Conservation (phyloP, 2,888 invertebrate species). For the Aleiodes alternator region DNA sequence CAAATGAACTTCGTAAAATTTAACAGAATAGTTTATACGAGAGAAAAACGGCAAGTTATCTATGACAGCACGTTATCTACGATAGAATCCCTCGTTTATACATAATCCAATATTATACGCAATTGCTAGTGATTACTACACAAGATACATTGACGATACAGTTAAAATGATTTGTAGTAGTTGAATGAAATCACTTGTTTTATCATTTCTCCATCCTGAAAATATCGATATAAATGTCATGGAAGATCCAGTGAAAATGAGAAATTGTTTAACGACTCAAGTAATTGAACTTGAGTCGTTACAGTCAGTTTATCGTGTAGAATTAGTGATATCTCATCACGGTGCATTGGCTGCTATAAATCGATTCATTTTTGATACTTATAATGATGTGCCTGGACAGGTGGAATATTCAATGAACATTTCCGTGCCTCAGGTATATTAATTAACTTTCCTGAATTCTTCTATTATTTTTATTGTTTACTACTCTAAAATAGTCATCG, state of each 20-base stretch:
- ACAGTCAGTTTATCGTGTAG: conserved; percentile 87
- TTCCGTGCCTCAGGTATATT: conserved; percentile 56
- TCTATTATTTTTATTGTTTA: neutral
- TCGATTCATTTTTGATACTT: conserved; percentile 75
- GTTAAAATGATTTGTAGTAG: neutral
- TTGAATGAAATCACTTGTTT: neutral
- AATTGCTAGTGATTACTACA: conserved; percentile 1
- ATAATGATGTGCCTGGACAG: conserved; percentile 73
- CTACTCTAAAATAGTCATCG: neutral
- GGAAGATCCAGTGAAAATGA: conserved; percentile 61
- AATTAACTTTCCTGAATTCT: neutral
- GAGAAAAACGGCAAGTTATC: neutral
- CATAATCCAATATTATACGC: conserved; percentile 8
- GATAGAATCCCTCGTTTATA: neutral
- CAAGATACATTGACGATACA: conserved; percentile 38
- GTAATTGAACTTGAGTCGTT: conserved; percentile 88
- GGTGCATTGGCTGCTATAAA: conserved; percentile 78
- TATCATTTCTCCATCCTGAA: too few relatives aligned
- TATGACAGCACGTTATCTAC: conserved; percentile 13
- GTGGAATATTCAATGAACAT: conserved; percentile 70
- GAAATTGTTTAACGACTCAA: conserved; percentile 79
- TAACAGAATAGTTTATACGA: neutral
- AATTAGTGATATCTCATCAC: conserved; percentile 81
- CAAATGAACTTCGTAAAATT: conserved; percentile 13
- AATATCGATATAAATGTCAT: conserved; percentile 39